Percentiles rank a stretch among this genome's conserved stretches.
phyloP scores from a whole-genome alignment of 1,140 invertebrate genomes.

The Brachionus sp. region DNA sequence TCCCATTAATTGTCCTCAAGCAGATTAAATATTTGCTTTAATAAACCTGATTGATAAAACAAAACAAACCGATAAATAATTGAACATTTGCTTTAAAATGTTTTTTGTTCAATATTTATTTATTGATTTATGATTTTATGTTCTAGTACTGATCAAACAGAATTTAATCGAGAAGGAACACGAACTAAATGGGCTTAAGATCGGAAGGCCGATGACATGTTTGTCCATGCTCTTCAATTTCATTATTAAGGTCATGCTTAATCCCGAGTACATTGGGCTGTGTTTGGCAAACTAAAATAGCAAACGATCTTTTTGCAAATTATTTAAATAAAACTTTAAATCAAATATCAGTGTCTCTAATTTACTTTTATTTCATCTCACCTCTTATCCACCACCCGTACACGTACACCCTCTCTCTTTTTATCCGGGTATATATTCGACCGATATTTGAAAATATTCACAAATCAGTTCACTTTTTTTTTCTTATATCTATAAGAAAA shows the following conservation, averaged over 20 bases:
- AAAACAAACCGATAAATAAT: background rate
- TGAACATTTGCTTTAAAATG: background rate
- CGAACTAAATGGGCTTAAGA: background rate
- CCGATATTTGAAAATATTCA: background rate
- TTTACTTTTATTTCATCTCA: slow-evolving; percentile 3
- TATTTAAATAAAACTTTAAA: slow-evolving; percentile 22
- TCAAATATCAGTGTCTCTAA: slow-evolving; percentile 37
- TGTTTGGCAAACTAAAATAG: slow-evolving; percentile 2
- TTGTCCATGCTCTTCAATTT: background rate
- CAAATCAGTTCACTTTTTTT: slow-evolving; percentile 18
- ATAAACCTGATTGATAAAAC: background rate
- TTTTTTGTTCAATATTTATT: slow-evolving; percentile 1
- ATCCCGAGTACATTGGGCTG: background rate
- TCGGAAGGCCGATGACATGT: background rate
- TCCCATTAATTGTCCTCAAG: background rate
- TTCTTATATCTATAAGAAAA: slow-evolving; percentile 14
- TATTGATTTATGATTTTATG: background rate
- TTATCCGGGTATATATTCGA: slow-evolving; percentile 8
- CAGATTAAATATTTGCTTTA: slow-evolving; percentile 7
- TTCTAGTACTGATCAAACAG: background rate
- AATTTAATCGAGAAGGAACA: background rate
- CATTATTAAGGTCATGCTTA: background rate
- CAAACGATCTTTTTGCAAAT: background rate
- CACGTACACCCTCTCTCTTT: background rate
- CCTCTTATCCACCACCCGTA: background rate